Evolutionary conservation across 2,113 vertebrate genomes (phyloP).

Genomic region (Gyps fulvus): DNA sequence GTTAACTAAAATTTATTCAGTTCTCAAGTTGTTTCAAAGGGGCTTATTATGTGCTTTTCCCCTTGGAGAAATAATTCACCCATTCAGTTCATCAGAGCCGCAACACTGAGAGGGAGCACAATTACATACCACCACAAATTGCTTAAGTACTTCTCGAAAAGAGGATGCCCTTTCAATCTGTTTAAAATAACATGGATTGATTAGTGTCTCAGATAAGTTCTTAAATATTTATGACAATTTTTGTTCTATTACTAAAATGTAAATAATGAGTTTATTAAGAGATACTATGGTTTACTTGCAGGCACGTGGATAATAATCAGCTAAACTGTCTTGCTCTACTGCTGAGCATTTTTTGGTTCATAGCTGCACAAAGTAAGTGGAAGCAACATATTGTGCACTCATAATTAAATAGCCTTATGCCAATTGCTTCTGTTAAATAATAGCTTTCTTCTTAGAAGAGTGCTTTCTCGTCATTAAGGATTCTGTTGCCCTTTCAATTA

Average conservation of each 20-base stretch:
- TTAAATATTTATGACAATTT: neutral
- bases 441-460: neutral
- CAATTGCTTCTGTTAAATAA: neutral
- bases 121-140: neutral
- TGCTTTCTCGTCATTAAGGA: neutral
- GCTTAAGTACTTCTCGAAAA: neutral
- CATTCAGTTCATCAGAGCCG: neutral
- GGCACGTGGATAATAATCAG: neutral
- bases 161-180: neutral
- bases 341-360: neutral
- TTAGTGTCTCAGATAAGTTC: neutral
- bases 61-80: neutral
- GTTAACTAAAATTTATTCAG: conserved; percentile 9
- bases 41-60: neutral
- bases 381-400: neutral
- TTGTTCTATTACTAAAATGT: neutral
- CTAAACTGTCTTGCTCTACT: neutral
- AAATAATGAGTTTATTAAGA: neutral
- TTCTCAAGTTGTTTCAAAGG: conserved; percentile 1
- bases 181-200: neutral
- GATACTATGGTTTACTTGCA: neutral
- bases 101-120: neutral
- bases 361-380: neutral
- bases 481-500: neutral
- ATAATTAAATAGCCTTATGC: neutral